phyloP scores from a whole-genome alignment of 1,140 invertebrate genomes.

The Agraylea sexmaculata region DNA sequence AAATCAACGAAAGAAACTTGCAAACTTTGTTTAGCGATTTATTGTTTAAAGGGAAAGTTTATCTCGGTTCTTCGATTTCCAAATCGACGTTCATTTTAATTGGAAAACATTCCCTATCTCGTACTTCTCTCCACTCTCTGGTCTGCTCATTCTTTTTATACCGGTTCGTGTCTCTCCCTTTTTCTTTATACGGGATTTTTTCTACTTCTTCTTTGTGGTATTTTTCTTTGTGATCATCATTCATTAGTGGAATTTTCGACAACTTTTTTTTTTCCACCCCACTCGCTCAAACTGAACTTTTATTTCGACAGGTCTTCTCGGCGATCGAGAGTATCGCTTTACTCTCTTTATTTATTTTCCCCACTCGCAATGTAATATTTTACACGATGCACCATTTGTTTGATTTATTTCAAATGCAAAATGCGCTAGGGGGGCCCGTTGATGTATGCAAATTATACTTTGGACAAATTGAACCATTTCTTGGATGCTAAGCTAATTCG shows the following conservation, averaged over 20 bases:
- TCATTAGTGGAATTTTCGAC: neutral
- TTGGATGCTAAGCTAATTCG: too few species aligned
- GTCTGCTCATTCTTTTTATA: neutral
- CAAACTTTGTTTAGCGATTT: slow-evolving; percentile 20
- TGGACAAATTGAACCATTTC: too few species aligned
- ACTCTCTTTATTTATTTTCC: too few species aligned
- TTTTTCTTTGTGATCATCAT: neutral
- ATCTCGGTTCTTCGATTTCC: slow-evolving; percentile 15
- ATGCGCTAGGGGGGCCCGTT: too few species aligned
- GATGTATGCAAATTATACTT: too few species aligned
- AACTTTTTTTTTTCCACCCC: too few species aligned
- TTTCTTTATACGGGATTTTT: too few species aligned
- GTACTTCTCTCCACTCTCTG: slow-evolving; percentile 8
- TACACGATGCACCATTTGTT: too few species aligned
- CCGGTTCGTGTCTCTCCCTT: neutral
- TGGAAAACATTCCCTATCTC: slow-evolving; percentile 18
- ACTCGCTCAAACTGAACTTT: too few species aligned
- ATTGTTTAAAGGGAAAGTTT: slow-evolving; percentile 19
- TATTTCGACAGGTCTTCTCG: slow-evolving; percentile 7
- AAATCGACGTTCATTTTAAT: slow-evolving; percentile 19
- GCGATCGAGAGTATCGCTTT: too few species aligned
- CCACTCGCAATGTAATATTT: too few species aligned
- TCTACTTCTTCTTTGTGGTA: neutral
- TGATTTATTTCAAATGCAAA: too few species aligned
- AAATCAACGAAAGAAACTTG: slow-evolving; percentile 4